Evolutionary conservation across 2,113 vertebrate genomes (phyloP), one percentile per base, ranked within the genome.

Genomic region (Shinisaurus crocodilurus): DNA sequence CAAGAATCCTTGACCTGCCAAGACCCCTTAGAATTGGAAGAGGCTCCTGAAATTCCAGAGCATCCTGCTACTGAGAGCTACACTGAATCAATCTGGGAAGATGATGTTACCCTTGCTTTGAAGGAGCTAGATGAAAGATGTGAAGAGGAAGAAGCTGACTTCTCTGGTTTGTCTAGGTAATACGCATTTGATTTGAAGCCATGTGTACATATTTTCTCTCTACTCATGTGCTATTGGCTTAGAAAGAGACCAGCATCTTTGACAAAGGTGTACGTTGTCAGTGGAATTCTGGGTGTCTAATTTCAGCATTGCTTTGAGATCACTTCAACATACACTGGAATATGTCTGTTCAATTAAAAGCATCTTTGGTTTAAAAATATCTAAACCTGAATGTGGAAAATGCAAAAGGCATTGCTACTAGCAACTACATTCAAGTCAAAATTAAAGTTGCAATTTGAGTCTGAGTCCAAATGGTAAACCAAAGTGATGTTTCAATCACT

Each of bases 41-140:
- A 99, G 94, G 95, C 97, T 70, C 95, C 95, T 0, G 98, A 99
- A 92, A 91, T 96, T 37, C 97, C 97, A 87, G 98, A 99, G 79
- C 96, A 96, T 67, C 57, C 96, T 87, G 96, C 97, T 96, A 88
- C 97, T 7, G 98, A 98, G 90, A 98, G 98, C 95, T 98, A 97
- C 89, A 98, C 97, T 0, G 98, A 98, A 63, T 99, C 98, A 0
- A 82, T 99, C 92, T 99, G 98, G 92, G 99, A 99, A 90, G 99
- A 99, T 12, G 99, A 99, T 40, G 98, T 99, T 86, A 99, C 99
- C 0, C 97, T 99, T 93, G 99, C 99, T 82, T 95, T 99, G 94
- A 99, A 99, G 94, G 99, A 99, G 94, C 97, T 99, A 0, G 99
- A 99, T 85, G 98, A 99, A 94, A 97, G 99, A 87, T 99, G 99